Percentiles rank a stretch among this genome's conserved stretches.
These are phyloP conservation scores for Pteruthius melanotis DNA, from an alignment of 2,113 vertebrate species.

Conservation along the genomic window DNA sequence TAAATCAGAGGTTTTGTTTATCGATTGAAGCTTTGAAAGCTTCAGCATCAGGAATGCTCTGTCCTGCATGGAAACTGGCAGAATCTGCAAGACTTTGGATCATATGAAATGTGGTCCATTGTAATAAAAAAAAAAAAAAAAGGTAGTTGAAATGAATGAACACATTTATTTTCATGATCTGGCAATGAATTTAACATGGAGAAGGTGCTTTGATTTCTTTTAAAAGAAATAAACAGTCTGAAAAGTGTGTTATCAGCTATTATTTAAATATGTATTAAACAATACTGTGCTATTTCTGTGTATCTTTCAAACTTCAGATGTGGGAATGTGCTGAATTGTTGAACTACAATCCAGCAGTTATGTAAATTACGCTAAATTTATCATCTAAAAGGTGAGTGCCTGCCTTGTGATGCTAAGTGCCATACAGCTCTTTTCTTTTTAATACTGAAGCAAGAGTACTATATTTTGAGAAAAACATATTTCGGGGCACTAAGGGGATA, in stretches of 20 bases:
- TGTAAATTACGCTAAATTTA: not conserved
- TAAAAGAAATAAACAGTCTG: not conserved
- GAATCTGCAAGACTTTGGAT: not conserved
- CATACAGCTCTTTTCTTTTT: not conserved
- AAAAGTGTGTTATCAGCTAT: not conserved
- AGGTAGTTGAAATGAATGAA: not conserved
- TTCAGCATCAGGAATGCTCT: not conserved
- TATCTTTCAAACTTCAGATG: not conserved
- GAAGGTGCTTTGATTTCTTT: not conserved
- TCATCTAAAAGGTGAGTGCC: not conserved
- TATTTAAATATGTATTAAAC: not conserved
- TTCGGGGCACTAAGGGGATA: not conserved
- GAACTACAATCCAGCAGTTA: not conserved
- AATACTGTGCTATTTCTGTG: not conserved
- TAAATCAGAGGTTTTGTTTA: not conserved
- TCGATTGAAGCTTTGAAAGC: not conserved
- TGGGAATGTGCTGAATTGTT: not conserved
- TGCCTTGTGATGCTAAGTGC: not conserved
- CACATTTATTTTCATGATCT: not conserved
- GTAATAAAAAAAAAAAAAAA: not conserved
- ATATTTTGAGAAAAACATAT: not conserved
- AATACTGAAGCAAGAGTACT: not conserved
- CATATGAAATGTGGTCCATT: not conserved
- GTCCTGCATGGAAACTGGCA: not conserved
- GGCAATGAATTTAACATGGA: not conserved